Evolutionary conservation across 2,797 vertebrate genomes (phyloP).

Genomic region (Okamejei kenojei): DNA sequence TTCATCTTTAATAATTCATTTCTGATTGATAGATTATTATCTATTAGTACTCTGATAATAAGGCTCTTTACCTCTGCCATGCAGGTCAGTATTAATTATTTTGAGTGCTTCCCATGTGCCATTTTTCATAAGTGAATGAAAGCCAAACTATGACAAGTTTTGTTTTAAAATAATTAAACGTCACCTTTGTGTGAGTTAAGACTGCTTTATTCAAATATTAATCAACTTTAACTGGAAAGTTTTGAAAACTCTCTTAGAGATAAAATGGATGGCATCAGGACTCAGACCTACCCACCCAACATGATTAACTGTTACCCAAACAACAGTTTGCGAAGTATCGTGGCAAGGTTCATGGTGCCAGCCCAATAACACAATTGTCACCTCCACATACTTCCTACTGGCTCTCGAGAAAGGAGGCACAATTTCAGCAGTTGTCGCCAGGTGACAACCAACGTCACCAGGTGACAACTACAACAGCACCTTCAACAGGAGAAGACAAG

Average conservation of each 20-base stretch:
- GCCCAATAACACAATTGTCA: too few species aligned
- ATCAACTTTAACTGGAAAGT: not conserved
- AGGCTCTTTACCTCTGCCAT: not conserved
- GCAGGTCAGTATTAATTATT: not conserved
- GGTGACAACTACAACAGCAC: too few species aligned
- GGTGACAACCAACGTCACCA: too few species aligned
- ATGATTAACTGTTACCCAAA: too few species aligned
- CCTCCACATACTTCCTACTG: too few species aligned
- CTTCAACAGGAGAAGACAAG: too few species aligned
- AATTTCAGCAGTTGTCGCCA: too few species aligned
- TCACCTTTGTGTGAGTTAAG: not conserved
- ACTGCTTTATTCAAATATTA: not conserved
- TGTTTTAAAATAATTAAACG: slow-evolving; percentile 15
- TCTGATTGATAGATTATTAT: slow-evolving; percentile 3
- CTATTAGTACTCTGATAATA: slow-evolving; percentile 8
- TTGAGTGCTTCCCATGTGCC: not conserved
- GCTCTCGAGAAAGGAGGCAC: too few species aligned
- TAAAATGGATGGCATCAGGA: too few species aligned
- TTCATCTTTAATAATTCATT: not conserved
- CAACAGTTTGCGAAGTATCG: too few species aligned
- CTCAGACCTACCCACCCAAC: too few species aligned
- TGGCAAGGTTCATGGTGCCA: too few species aligned
- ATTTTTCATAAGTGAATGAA: slow-evolving; percentile 26
- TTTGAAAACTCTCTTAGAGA: not conserved
- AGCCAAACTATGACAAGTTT: not conserved